Evolutionary conservation across 2,113 vertebrate species (phyloP).

Genomic region (Axis porcinus): DNA sequence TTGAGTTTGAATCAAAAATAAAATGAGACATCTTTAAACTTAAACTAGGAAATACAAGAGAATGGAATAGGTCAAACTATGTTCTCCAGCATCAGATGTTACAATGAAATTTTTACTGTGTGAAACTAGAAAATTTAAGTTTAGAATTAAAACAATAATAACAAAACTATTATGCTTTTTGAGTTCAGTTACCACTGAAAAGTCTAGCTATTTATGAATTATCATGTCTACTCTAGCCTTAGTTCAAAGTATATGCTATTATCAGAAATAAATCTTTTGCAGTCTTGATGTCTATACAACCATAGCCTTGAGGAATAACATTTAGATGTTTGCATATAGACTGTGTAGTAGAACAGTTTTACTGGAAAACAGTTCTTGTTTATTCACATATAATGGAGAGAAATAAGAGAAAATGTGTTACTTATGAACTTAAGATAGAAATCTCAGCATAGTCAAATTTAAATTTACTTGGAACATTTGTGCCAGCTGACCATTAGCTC

Average conservation of each 20-base stretch:
- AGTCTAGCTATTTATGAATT: neutral
- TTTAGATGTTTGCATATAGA: neutral
- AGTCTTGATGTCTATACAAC: neutral
- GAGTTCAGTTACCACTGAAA: neutral
- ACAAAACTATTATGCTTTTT: neutral
- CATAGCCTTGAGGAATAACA: neutral
- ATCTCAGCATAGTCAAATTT: neutral
- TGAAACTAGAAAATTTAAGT: neutral
- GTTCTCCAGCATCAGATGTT: neutral
- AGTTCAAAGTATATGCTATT: neutral
- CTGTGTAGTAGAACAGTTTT: neutral
- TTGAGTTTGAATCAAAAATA: neutral
- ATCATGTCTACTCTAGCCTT: neutral
- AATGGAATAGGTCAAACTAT: neutral
- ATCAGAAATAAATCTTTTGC: neutral
- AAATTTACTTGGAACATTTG: neutral
- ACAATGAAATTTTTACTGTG: neutral
- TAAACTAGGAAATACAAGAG: neutral
- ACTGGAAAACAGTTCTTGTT: neutral
- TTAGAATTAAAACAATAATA: neutral
- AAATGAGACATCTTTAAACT: neutral
- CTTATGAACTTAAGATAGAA: neutral
- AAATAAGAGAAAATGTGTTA: neutral
- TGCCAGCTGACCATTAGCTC: neutral
- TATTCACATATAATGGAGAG: neutral